phyloP scores from a whole-genome alignment of 1,140 invertebrate genomes.

The Drosophila ercepeae region DNA sequence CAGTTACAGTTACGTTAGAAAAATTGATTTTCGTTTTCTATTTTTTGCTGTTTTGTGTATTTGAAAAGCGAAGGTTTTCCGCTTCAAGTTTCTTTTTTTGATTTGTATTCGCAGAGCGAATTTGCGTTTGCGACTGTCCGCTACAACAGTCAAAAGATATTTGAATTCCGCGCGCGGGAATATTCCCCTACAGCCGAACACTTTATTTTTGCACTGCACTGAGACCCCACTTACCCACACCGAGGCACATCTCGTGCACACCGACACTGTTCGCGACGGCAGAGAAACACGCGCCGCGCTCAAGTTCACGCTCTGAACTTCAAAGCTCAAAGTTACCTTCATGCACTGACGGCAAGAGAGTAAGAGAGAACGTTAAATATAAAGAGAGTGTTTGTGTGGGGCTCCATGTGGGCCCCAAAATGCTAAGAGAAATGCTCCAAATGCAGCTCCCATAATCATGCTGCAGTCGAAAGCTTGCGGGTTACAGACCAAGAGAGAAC shows the following conservation, averaged over 20 bases:
- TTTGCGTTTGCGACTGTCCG: conserved; percentile 66
- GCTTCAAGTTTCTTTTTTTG: conserved; percentile 17
- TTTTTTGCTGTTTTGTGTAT: conserved; percentile 21
- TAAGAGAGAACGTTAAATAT: conserved; percentile 3
- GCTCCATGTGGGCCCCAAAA: too few species aligned
- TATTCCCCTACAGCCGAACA: conserved; percentile 66
- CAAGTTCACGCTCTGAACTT: conserved; percentile 81
- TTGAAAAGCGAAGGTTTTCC: conserved; percentile 59
- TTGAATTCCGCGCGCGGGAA: too few species aligned
- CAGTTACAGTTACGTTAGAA: conserved; percentile 58
- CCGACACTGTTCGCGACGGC: conserved; percentile 9
- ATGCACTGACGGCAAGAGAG: conserved; percentile 27
- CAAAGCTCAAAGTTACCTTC: conserved; percentile 74
- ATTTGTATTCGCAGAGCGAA: conserved; percentile 24
- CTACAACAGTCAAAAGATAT: conserved; percentile 75
- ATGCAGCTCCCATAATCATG: not conserved
- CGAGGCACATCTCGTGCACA: conserved; percentile 6
- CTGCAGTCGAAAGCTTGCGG: not conserved
- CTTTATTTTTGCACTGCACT: conserved; percentile 75
- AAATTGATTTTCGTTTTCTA: conserved; percentile 59
- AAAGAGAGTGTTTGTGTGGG: not conserved
- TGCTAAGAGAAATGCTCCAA: conserved; percentile 8
- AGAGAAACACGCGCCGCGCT: conserved; percentile 61
- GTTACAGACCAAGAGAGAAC: too few species aligned
- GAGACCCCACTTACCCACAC: conserved; percentile 34